Base-by-base conservation (phyloP, 1,140 invertebrate genomes). In the Diorhabda carinulata region DNA sequence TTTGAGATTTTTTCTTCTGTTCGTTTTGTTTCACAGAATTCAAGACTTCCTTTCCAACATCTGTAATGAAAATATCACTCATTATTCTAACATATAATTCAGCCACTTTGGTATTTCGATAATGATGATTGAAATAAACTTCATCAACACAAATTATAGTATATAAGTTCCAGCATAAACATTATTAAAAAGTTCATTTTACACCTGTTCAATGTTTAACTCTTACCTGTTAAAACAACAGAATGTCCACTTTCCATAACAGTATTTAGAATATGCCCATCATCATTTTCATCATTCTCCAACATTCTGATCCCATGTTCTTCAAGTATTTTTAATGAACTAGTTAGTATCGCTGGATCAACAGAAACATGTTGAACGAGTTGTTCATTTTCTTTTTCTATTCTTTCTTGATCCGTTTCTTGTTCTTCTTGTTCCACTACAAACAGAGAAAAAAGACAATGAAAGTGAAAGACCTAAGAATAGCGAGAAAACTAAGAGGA, bases 251-350 rank as follows among this genome's bases (percentile, higher is more conserved):
- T 91, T 83, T 92, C 90, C 74, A 94, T 84, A 7, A 91, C 91
- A 64, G 90, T 90, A 64, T 88, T 88, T 43, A 94, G 87, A 56
- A 90, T 87, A 45, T 89, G 90, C 5, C 86, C 84, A 66, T 91
- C 88, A 80, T 91, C 87, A 66, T 86, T 85, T 68, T 90, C 88
- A 80, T 92, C 88, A 69, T 86, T 85, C 52, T 90, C 89, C 71
- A 93, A 86, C 86, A 92, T 90, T 42, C 88, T 90, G 60, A 94
- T 93, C 52, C 92, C 92, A 79, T 94, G 91, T 70, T 88, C 86
- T 82, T 92, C 90, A 42, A 94, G 81, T 79, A 92, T 84, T 77
- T 88, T 86, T 57, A 71, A 62, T 60, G 67, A 64, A 5, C 52
- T 45, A 9, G 43, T 44, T 10, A 60, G 43, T 25, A 42, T 45